Percentiles rank a stretch among this genome's conserved stretches.
Evolutionary conservation across 2,113 vertebrate genomes (phyloP).

Genomic region (Dromas ardeola): DNA sequence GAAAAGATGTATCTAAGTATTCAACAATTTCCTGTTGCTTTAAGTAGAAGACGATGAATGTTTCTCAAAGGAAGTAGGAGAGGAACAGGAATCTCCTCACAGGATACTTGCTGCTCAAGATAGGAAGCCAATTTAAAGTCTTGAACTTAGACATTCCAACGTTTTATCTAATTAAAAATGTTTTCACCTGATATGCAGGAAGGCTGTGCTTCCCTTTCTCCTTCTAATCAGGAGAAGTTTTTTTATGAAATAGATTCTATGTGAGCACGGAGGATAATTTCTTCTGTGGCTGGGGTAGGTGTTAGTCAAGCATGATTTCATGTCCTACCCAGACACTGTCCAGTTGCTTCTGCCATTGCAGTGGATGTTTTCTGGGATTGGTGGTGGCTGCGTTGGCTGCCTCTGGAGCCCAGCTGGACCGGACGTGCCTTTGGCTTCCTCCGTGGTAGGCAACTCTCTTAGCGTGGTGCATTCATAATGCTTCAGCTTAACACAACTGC

Average conservation of each 20-base stretch:
- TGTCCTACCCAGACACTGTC: background rate
- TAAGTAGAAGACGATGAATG: background rate
- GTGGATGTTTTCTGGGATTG: background rate
- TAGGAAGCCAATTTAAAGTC: background rate
- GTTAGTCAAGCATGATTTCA: background rate
- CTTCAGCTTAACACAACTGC: accelerated
- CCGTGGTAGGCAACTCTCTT: background rate
- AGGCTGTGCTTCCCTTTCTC: background rate
- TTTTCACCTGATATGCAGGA: background rate
- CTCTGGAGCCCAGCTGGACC: background rate
- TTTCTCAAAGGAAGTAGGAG: constrained; percentile 8
- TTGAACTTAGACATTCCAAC: background rate
- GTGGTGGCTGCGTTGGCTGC: background rate
- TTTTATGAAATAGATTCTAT: background rate
- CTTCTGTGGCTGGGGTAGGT: background rate
- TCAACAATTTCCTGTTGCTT: constrained; percentile 10
- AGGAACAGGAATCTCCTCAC: background rate
- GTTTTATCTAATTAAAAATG: background rate
- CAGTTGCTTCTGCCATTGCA: background rate
- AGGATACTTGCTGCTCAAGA: constrained; percentile 18
- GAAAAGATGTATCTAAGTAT: background rate
- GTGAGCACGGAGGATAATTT: background rate
- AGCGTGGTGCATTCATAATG: accelerated
- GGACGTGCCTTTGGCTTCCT: background rate
- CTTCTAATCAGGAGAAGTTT: background rate